A percentile compares a stretch with the other conserved stretches of the same genome.
These are phyloP conservation scores for Catajapyx aquilonaris DNA, from an alignment of 1,140 invertebrate genomes.

Conservation along the genomic window DNA sequence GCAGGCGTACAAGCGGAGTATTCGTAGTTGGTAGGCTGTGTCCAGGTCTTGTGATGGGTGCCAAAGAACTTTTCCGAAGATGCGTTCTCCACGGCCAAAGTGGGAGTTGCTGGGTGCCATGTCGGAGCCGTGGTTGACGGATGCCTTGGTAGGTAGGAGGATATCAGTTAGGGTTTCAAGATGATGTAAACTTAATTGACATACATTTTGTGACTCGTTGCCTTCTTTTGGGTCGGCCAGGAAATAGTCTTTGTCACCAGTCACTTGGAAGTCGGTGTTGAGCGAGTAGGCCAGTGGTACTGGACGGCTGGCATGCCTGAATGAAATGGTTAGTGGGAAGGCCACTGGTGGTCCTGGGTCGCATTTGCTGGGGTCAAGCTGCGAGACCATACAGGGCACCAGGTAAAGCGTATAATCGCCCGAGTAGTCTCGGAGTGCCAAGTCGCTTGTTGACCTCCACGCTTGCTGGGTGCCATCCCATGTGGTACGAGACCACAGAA, in stretches of 20 bases:
- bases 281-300: slow-evolving; percentile 25
- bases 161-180: background rate
- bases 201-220: slow-evolving; percentile 9
- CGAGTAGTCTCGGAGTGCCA: background rate
- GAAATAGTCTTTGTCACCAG: slow-evolving; percentile 20
- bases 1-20: slow-evolving; percentile 26
- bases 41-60: slow-evolving; percentile 23
- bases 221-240: slow-evolving; percentile 17
- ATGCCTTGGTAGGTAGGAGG: background rate
- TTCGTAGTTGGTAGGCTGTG: slow-evolving; percentile 20
- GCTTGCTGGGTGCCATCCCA: background rate
- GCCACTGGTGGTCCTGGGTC: slow-evolving; percentile 18
- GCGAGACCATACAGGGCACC: background rate
- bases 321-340: slow-evolving; percentile 24
- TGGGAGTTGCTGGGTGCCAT: background rate
- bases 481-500: background rate
- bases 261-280: slow-evolving; percentile 25
- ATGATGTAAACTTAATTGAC: slow-evolving; percentile 1
- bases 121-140: background rate
- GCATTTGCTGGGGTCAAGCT: slow-evolving; percentile 17
- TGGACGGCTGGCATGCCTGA: slow-evolving; percentile 24
- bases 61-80: slow-evolving; percentile 27
- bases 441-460: background rate
- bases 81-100: slow-evolving; percentile 17
- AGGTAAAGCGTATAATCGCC: background rate